These are phyloP conservation scores for Phrynocephalus guinanensis DNA, from an alignment of 2,797 vertebrate species.

Conservation along the genomic window DNA sequence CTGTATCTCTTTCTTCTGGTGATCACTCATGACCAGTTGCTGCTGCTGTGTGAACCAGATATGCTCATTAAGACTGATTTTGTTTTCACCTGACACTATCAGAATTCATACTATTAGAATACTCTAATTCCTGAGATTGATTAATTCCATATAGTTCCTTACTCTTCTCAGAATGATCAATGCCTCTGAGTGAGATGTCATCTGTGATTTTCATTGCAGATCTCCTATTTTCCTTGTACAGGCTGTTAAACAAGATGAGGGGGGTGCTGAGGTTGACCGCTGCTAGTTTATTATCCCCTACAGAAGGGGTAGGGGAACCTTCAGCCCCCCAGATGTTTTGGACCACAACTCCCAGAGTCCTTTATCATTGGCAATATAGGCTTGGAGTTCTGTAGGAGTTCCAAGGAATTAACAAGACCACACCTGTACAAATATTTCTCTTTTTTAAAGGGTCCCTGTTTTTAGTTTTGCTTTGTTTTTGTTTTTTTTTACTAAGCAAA, in stretches of 20 bases:
- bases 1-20: neutral
- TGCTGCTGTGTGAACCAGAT: neutral
- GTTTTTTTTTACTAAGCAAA: too few species aligned
- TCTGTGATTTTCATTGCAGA: constrained; percentile 2
- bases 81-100: constrained; percentile 1
- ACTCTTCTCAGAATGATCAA: neutral
- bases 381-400: too few species aligned
- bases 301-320: too few species aligned
- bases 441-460: too few species aligned
- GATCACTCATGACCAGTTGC: neutral
- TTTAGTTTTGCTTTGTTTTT: too few species aligned
- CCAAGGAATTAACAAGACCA: too few species aligned
- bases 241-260: neutral
- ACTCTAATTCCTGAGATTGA: constrained; percentile 34
- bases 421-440: neutral
- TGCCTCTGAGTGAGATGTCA: neutral
- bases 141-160: constrained; percentile 10
- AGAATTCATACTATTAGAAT: constrained; percentile 2
- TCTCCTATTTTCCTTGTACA: neutral
- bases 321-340: too few species aligned
- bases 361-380: too few species aligned
- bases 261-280: neutral
- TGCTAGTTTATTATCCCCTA: neutral
- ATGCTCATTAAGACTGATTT: neutral
- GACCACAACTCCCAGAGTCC: too few species aligned